A percentile compares a stretch with the other conserved stretches of the same genome.
Evolutionary conservation across 2,797 vertebrate species (phyloP).

Genomic region (Cossypha heuglini): DNA sequence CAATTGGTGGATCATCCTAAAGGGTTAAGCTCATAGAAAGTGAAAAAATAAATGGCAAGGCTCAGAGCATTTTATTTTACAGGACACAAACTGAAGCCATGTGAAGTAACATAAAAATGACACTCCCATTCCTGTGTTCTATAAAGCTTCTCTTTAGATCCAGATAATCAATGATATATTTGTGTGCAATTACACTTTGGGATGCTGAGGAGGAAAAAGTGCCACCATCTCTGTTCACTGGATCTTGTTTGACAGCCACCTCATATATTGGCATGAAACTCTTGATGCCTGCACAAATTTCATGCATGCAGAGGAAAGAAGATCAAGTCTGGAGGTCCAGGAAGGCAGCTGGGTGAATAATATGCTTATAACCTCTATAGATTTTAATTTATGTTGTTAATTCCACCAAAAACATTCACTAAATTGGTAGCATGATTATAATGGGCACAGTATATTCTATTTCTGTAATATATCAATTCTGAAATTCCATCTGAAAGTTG

Average conservation of each 20-base stretch:
- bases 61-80: not conserved
- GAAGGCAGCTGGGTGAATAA: not conserved
- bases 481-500: not conserved
- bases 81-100: not conserved
- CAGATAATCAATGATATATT: not conserved
- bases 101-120: not conserved
- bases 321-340: not conserved
- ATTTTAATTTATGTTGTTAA: not conserved
- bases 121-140: not conserved
- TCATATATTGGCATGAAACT: not conserved
- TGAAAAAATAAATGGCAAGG: not conserved
- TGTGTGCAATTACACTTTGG: not conserved
- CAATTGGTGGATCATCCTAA: not conserved
- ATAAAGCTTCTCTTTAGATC: not conserved
- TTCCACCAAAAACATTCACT: not conserved
- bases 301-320: not conserved
- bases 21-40: not conserved
- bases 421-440: not conserved
- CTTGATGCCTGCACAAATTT: not conserved
- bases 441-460: not conserved
- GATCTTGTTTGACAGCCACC: not conserved
- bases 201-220: not conserved
- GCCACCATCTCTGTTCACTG: not conserved
- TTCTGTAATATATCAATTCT: not conserved
- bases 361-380: not conserved